phyloP scores from a whole-genome alignment of 2,888 invertebrate species.

The Meganola albula region DNA sequence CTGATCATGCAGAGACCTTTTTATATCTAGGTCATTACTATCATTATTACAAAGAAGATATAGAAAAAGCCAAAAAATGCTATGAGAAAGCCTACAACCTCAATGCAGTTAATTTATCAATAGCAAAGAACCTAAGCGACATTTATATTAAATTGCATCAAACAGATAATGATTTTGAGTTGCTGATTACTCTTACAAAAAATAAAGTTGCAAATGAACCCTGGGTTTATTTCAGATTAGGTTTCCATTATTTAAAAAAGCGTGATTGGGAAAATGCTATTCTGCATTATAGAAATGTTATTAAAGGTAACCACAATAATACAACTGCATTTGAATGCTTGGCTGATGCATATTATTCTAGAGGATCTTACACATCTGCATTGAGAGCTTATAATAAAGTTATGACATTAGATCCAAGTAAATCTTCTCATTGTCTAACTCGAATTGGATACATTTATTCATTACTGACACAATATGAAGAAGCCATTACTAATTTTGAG shows the following conservation, averaged over 20 bases:
- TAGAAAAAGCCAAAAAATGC: constrained; percentile 87
- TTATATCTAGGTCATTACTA: constrained; percentile 87
- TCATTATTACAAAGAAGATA: constrained; percentile 77
- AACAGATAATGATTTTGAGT: constrained; percentile 79
- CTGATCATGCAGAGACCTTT: constrained; percentile 86
- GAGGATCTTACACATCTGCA: constrained; percentile 94
- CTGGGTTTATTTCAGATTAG: constrained; percentile 91
- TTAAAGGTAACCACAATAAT: constrained; percentile 82
- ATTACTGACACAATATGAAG: constrained; percentile 82
- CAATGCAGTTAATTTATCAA: constrained; percentile 81
- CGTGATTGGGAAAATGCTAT: constrained; percentile 86
- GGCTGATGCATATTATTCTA: constrained; percentile 92
- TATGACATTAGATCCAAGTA: constrained; percentile 79
- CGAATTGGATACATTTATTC: constrained; percentile 87
- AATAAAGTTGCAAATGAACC: constrained; percentile 72
- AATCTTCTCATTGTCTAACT: constrained; percentile 82
- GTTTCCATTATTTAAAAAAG: constrained; percentile 86
- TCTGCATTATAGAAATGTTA: constrained; percentile 83
- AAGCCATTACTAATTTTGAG: constrained; percentile 83
- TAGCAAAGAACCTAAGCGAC: constrained; percentile 86
- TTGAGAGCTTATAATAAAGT: constrained; percentile 90
- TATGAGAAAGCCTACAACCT: constrained; percentile 90
- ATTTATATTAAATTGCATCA: constrained; percentile 83
- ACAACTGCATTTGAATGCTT: constrained; percentile 91
- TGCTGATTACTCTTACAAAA: constrained; percentile 72